These are phyloP conservation scores for Cygnus olor DNA, from an alignment of 2,797 vertebrate genomes.

Conservation along the genomic window DNA sequence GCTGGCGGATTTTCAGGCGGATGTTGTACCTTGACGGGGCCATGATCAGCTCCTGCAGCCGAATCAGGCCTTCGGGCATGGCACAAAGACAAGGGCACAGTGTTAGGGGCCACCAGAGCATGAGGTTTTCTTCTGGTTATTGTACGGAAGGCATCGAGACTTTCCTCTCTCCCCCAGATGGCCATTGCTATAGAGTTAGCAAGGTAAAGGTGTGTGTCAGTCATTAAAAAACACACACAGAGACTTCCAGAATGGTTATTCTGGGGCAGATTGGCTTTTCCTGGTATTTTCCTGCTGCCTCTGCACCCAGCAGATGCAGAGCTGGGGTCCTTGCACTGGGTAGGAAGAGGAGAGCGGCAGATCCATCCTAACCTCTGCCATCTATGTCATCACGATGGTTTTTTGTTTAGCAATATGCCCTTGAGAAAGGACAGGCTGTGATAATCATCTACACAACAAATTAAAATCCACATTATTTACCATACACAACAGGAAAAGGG, in stretches of 20 bases:
- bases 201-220: rapidly evolving
- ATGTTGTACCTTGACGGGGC: slow-evolving; percentile 98
- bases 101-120: neutral
- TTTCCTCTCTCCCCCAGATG: neutral
- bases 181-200: neutral
- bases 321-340: neutral
- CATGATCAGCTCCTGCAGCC: slow-evolving; percentile 98
- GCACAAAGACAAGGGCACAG: slow-evolving; percentile 40
- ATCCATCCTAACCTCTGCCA: neutral
- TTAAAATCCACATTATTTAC: neutral
- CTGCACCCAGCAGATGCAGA: neutral
- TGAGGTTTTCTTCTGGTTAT: rapidly evolving
- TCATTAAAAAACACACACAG: neutral
- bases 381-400: neutral
- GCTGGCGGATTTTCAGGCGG: slow-evolving; percentile 96
- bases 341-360: neutral
- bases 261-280: neutral
- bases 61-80: slow-evolving; percentile 87
- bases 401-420: neutral
- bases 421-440: neutral
- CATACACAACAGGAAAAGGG: neutral
- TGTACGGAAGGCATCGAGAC: neutral
- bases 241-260: neutral
- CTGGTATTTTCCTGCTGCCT: neutral
- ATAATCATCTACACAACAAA: neutral